Base-by-base conservation (phyloP, 92 coral and sea anemone genomes). In the Epizoanthus stellaris region DNA sequence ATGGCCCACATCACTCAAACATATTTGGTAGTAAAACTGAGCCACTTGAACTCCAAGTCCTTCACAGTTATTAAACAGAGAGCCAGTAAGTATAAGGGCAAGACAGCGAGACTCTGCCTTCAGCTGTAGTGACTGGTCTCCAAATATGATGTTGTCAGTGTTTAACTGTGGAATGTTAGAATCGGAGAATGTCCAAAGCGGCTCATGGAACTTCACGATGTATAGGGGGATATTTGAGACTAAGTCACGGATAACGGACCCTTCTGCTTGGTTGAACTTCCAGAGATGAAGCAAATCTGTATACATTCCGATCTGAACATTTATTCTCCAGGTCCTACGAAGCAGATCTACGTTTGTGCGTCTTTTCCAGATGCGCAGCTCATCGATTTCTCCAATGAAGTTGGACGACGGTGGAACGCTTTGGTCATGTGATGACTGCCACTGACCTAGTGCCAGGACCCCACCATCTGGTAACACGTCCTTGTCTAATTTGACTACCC, bases 101-200 rank as follows among this genome's bases (percentile, higher is more conserved):
- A 74, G 68, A 75, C 99, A 96, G 83, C 93, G 89, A 16, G 91
- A 73, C 54, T 88, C 90, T 12, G 92, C 91, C 42, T 87, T 76
- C 72, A 63, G 64, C 75, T 87, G 81, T 19, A 89, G 58, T 0
- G 66, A 85, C 12, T 54, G 47, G 45, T 89, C 83, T 72, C 43
- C 77, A 70, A 87, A 89, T 40, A 49, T 45, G 63, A 70, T 45
- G 36, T 67, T 77, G 23, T 77, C 83, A 3, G 73, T 49, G 42
- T 69, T 77, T n/a, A 49, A 14, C 38, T 60, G 75, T 47, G 99
- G 99, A 58, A 94, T 88, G 61, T 93, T 83, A 62, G 95, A 92
- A 79, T 92, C 93, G 36, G 99, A 96, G 85, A 96, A 96, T 39
- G 77, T 88, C 95, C 99, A 91, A 36, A 72, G 66, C 2, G 99